Percentiles rank a stretch among this genome's conserved stretches.
Evolutionary conservation across 2,797 vertebrate species (phyloP).

Genomic region (Sebastes jordani): DNA sequence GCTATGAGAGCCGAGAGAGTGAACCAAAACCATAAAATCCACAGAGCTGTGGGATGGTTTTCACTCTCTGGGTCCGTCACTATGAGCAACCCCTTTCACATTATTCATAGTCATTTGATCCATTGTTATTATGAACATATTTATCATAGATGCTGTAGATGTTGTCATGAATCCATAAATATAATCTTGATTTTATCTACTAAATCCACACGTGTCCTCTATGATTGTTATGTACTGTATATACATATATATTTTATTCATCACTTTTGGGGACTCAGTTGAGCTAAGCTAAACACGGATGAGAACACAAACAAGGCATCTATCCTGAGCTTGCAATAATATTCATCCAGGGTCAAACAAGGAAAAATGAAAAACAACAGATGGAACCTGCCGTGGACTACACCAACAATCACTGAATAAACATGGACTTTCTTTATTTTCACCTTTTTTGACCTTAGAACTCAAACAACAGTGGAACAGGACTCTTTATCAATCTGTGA

Average conservation of each 20-base stretch:
- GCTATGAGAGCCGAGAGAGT: no score
- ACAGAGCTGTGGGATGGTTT: background rate
- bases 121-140: background rate
- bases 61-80: background rate
- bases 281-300: background rate
- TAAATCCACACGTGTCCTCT: background rate
- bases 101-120: background rate
- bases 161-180: background rate
- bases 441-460: background rate
- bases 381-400: constrained; percentile 43
- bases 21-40: background rate
- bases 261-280: background rate
- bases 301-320: constrained; percentile 35
- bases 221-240: background rate
- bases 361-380: constrained; percentile 63
- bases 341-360: constrained; percentile 58
- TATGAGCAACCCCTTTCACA: background rate
- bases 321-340: constrained; percentile 34
- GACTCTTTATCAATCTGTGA: background rate
- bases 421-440: constrained; percentile 25
- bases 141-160: background rate
- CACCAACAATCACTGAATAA: constrained; percentile 47
- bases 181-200: background rate
- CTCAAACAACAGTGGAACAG: background rate
- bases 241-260: constrained; percentile 1